phyloP scores from a whole-genome alignment of 64 coral and sea anemone genomes.

The Pocillopora damicornis region DNA sequence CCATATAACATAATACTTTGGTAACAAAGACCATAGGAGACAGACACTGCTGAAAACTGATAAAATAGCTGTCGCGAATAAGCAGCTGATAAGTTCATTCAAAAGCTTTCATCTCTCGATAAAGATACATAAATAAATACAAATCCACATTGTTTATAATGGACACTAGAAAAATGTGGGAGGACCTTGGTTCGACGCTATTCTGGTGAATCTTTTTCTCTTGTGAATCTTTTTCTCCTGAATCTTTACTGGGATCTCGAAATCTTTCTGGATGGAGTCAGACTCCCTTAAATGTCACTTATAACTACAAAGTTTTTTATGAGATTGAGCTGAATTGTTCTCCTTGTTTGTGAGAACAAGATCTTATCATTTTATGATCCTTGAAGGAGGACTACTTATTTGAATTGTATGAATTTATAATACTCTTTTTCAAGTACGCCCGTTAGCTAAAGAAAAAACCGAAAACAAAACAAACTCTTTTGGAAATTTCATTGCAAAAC shows the following conservation, averaged over 20 bases:
- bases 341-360: conserved; percentile 5
- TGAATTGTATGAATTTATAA: background rate
- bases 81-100: background rate
- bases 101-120: background rate
- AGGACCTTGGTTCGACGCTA: background rate
- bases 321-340: background rate
- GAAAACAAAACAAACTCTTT: background rate
- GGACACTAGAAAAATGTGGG: background rate
- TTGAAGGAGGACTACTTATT: background rate
- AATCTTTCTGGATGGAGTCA: background rate
- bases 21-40: background rate
- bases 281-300: background rate
- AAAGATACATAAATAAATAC: background rate
- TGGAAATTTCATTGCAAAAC: background rate
- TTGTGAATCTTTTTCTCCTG: background rate
- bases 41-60: conserved; percentile 2
- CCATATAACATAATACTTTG: background rate
- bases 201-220: background rate
- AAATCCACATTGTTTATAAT: background rate
- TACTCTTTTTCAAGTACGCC: background rate
- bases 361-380: conserved; percentile 13
- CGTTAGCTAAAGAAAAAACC: background rate
- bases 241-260: conserved; percentile 2
- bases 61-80: background rate
- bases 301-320: background rate